Percentiles rank a stretch among this genome's conserved stretches.
These are phyloP conservation scores for Aurelia sp. DNA, from an alignment of 30 jellyfish, hydroid and myxozoan genomes.

Conservation along the genomic window DNA sequence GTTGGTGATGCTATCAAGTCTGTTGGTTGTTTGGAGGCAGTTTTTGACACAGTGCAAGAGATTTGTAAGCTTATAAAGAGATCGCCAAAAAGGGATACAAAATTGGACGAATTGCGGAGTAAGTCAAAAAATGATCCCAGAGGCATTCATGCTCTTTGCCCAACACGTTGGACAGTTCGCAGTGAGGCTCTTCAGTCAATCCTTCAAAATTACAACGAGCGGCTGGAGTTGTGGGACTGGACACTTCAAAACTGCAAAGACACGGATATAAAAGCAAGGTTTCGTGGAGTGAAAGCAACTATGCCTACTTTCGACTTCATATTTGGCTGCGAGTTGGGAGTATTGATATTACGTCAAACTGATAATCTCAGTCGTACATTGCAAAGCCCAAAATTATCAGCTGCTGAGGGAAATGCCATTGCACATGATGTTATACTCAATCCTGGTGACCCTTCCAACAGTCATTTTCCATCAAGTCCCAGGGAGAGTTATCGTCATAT, in stretches of 20 bases:
- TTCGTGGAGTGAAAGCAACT: slow-evolving; percentile 19
- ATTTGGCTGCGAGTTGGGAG: background rate
- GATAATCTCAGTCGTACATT: background rate
- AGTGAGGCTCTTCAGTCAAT: slow-evolving; percentile 59
- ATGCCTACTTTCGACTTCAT: slow-evolving; percentile 5
- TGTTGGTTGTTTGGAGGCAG: background rate
- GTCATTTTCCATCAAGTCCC: background rate
- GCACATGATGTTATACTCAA: background rate
- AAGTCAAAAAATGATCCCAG: slow-evolving; percentile 21
- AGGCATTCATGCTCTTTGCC: slow-evolving; percentile 44
- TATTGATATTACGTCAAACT: background rate
- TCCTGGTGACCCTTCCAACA: background rate
- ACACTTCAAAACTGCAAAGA: slow-evolving; percentile 2
- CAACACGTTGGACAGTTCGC: slow-evolving; percentile 49
- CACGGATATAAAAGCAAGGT: slow-evolving; percentile 52
- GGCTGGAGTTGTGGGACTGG: slow-evolving; percentile 49
- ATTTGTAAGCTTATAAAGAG: slow-evolving; percentile 5
- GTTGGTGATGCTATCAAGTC: slow-evolving; percentile 28
- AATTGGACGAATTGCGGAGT: slow-evolving; percentile 20
- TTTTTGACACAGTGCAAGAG: slow-evolving; percentile 18
- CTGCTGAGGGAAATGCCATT: background rate
- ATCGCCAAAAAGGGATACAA: slow-evolving; percentile 14
- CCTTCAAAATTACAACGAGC: slow-evolving; percentile 15
- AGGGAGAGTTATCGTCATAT: slow-evolving; percentile 6
- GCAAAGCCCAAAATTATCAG: background rate